Conservation (phyloP, 1,140 invertebrate genomes). For the Zaprionus tsacasi region DNA sequence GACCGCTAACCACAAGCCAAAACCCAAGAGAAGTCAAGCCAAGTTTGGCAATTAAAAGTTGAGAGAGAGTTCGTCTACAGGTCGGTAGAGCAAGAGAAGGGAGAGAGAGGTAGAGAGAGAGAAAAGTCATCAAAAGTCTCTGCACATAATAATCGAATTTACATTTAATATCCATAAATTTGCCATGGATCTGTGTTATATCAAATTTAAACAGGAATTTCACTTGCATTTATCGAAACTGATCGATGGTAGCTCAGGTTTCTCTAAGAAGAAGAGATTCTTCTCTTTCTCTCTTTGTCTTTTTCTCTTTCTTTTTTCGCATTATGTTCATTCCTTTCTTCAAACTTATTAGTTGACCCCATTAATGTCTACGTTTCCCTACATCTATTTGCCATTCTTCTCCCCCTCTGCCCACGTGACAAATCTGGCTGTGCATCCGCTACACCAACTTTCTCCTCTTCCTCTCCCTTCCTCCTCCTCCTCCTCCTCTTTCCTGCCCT, state of each 20-base stretch:
- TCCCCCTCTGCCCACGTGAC: not conserved
- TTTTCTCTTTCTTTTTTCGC: not conserved
- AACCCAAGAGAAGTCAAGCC: conserved; percentile 14
- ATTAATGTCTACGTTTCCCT: not conserved
- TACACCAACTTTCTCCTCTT: not conserved
- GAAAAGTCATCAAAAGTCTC: not conserved
- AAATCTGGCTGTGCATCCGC: not conserved
- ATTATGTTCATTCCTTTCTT: not conserved
- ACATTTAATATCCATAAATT: no score
- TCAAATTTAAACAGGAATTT: not conserved
- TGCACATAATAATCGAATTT: not conserved
- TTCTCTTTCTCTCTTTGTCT: not conserved
- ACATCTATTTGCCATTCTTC: not conserved
- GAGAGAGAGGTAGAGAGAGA: not conserved
- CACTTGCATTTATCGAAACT: no score
- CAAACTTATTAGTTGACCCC: conserved; percentile 31
- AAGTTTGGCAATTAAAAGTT: conserved; percentile 80
- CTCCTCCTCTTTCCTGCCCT: not conserved
- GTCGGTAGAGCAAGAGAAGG: not conserved
- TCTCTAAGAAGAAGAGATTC: no score
- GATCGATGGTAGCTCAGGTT: no score
- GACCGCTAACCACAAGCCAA: conserved; percentile 42
- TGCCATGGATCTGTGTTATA: not conserved
- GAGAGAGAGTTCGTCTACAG: not conserved
- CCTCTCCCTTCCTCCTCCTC: not conserved